Evolutionary conservation across 2,888 invertebrate species (phyloP).

Genomic region (Thecocarcelia acutangulata): DNA sequence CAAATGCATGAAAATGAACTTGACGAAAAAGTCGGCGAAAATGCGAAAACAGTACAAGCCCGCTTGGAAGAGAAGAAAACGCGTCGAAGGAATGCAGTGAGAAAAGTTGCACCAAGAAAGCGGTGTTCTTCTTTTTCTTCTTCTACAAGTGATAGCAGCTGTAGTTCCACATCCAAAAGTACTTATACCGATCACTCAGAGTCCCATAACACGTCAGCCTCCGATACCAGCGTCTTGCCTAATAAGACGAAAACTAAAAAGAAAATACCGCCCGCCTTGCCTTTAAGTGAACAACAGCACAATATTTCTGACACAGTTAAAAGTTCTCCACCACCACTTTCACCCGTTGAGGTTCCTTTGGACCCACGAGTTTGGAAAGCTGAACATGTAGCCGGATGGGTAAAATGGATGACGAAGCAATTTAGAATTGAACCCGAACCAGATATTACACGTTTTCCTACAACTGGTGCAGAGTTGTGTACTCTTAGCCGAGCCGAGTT

Average conservation of each 20-base stretch:
- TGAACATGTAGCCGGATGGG: slow-evolving; percentile 84
- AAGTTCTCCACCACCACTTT: slow-evolving; percentile 61
- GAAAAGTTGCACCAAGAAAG: slow-evolving; percentile 48
- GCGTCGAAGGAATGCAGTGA: not conserved
- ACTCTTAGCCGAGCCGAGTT: slow-evolving; percentile 85
- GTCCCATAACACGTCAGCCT: slow-evolving; percentile 10
- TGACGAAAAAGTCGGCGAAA: slow-evolving; percentile 27
- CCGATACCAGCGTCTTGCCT: slow-evolving; percentile 3
- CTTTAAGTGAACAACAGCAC: slow-evolving; percentile 1
- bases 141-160: slow-evolving; percentile 48
- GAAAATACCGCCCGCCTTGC: slow-evolving; percentile 15
- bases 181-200: slow-evolving; percentile 43
- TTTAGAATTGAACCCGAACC: slow-evolving; percentile 84
- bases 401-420: slow-evolving; percentile 84
- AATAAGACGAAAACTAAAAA: slow-evolving; percentile 2
- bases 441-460: slow-evolving; percentile 83
- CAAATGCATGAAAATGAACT: slow-evolving; percentile 52
- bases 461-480: slow-evolving; percentile 83
- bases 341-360: slow-evolving; percentile 77
- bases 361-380: slow-evolving; percentile 86
- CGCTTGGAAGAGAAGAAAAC: slow-evolving; percentile 54
- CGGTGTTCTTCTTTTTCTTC: slow-evolving; percentile 62
- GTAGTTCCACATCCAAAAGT: slow-evolving; percentile 41
- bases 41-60: slow-evolving; percentile 47
- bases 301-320: not conserved